phyloP scores from a whole-genome alignment of 2,113 vertebrate species.

The Oryzias melastigma region DNA sequence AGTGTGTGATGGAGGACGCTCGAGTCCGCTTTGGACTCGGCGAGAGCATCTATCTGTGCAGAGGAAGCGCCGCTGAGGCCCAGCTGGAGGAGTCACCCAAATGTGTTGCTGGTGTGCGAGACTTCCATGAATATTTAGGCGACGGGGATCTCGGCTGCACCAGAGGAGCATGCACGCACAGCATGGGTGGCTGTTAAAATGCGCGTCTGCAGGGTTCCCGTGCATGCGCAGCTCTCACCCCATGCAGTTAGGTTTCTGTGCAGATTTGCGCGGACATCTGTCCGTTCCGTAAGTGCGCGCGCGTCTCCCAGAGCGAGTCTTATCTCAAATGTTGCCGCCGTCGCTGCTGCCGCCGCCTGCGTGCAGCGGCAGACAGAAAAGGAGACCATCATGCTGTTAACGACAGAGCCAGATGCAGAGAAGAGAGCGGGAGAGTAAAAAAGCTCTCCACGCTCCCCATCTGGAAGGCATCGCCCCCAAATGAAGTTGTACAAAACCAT shows the following conservation, averaged over 20 bases:
- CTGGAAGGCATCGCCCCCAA: constrained; percentile 98
- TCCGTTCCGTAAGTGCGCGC: constrained; percentile 14
- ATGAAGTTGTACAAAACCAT: constrained; percentile 99
- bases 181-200: constrained; percentile 12
- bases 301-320: constrained; percentile 40
- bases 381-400: constrained; percentile 69
- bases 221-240: constrained; percentile 8
- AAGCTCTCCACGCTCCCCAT: constrained; percentile 97
- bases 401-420: constrained; percentile 92
- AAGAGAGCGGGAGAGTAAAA: constrained; percentile 92
- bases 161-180: neutral
- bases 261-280: constrained; percentile 30
- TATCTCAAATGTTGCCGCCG: constrained; percentile 31
- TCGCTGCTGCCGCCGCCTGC: constrained; percentile 20
- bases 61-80: constrained; percentile 49
- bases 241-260: constrained; percentile 22
- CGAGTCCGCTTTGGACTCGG: constrained; percentile 58
- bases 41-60: constrained; percentile 67
- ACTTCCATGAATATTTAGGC: constrained; percentile 57
- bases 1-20: constrained; percentile 61
- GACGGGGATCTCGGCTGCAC: constrained; percentile 27
- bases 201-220: constrained; percentile 5
- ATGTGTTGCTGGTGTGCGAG: constrained; percentile 58
- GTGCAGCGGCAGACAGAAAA: constrained; percentile 32
- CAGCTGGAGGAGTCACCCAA: constrained; percentile 61